phyloP scores from a whole-genome alignment of 2,888 invertebrate species.

The Trilocha varians region DNA sequence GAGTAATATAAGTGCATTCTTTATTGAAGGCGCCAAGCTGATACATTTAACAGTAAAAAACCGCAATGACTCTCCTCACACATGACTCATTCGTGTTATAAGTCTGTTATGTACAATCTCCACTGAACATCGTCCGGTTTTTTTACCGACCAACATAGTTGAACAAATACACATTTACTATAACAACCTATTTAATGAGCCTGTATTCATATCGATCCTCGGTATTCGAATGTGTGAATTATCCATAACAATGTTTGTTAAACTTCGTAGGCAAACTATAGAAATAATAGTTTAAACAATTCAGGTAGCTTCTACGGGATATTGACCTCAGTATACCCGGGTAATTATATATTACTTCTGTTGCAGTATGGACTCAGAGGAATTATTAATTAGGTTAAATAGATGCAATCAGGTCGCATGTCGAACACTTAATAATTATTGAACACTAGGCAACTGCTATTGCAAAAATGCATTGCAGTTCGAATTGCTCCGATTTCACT shows the following conservation, averaged over 20 bases:
- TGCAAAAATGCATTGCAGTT: slow-evolving; percentile 13
- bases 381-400: background rate
- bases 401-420: background rate
- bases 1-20: slow-evolving; percentile 31
- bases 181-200: background rate
- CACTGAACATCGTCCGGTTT: background rate
- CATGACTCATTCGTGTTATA: slow-evolving; percentile 24
- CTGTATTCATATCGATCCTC: background rate
- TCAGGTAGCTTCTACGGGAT: background rate
- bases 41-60: slow-evolving; percentile 26
- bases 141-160: background rate
- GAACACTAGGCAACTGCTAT: background rate
- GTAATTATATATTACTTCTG: background rate
- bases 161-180: background rate
- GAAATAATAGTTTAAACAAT: background rate
- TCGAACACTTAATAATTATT: background rate
- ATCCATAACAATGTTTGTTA: background rate
- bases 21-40: slow-evolving; percentile 27
- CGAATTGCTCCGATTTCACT: slow-evolving; percentile 30
- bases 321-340: background rate
- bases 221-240: background rate
- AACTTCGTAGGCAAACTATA: background rate
- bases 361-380: background rate
- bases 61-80: slow-evolving; percentile 28
- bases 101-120: background rate